phyloP scores from a whole-genome alignment of 2,797 vertebrate species.

The Graptemys geographica region DNA sequence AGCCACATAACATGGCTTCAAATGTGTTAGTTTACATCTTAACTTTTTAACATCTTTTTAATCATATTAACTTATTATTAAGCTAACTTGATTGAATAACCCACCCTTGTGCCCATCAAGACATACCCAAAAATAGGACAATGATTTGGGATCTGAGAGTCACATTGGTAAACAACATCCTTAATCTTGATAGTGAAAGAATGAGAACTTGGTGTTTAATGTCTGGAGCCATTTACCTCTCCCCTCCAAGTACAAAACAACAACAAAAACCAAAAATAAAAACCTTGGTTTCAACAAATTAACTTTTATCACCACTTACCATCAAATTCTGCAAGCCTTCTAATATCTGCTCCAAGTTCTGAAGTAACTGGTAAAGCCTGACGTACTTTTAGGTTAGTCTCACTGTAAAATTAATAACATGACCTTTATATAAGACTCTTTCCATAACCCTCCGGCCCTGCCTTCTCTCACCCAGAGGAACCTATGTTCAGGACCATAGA shows the following conservation, averaged over 20 bases:
- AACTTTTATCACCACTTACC: slow-evolving; percentile 79
- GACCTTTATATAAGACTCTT: background rate
- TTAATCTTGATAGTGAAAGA: background rate
- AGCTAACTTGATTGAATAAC: background rate
- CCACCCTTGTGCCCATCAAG: background rate
- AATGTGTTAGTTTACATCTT: background rate
- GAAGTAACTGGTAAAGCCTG: slow-evolving; percentile 88
- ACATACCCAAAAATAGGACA: background rate
- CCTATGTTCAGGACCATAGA: background rate
- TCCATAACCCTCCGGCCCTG: background rate
- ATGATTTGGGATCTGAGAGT: background rate
- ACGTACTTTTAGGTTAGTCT: slow-evolving; percentile 91
- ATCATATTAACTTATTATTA: background rate
- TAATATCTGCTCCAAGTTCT: slow-evolving; percentile 84
- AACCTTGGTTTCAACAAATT: background rate
- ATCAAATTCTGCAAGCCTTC: slow-evolving; percentile 86
- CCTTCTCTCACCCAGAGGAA: background rate
- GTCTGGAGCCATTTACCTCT: background rate
- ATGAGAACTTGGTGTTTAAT: background rate
- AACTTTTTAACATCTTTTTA: background rate
- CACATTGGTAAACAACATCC: background rate
- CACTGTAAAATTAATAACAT: slow-evolving; percentile 78
- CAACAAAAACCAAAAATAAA: background rate
- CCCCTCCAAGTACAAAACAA: background rate
- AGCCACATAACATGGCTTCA: background rate